A percentile compares a stretch with the other conserved stretches of the same genome.
Conservation (phyloP, 2,113 vertebrate genomes). For the Rhagologus leucostigma region DNA sequence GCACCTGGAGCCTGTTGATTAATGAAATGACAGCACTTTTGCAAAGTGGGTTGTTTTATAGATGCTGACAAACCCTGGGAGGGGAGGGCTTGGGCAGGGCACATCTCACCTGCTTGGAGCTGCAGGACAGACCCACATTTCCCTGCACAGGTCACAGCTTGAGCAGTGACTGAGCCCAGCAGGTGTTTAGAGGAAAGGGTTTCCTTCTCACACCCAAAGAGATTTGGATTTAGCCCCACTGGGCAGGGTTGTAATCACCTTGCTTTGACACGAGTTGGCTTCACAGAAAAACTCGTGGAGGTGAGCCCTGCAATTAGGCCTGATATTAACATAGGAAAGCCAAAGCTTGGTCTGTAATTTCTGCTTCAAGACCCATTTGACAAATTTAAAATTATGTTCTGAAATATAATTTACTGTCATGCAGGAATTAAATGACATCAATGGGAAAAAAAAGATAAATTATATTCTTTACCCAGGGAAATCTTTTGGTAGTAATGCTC, state of each 20-base stretch:
- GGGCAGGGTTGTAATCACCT: not conserved
- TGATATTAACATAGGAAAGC: not conserved
- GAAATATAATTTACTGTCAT: not conserved
- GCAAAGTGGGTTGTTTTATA: not conserved
- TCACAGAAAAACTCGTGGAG: not conserved
- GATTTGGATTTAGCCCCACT: rapidly evolving
- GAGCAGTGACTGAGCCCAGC: not conserved
- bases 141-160: rapidly evolving
- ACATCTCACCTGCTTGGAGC: rapidly evolving
- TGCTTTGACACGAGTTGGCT: not conserved
- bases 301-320: not conserved
- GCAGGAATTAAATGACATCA: not conserved
- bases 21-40: not conserved
- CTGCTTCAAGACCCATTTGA: not conserved
- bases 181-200: not conserved
- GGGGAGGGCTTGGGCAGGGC: not conserved
- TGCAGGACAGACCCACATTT: not conserved
- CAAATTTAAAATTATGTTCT: not conserved
- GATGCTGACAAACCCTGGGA: not conserved
- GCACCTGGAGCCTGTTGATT: not conserved
- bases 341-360: not conserved
- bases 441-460: not conserved
- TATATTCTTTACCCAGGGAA: constrained; percentile 23
- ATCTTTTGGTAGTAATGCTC: constrained; percentile 14
- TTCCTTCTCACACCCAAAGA: not conserved